A percentile compares a stretch with the other conserved stretches of the same genome.
These are phyloP conservation scores for Labrus mixtus DNA, from an alignment of 2,113 vertebrate genomes.

Conservation along the genomic window DNA sequence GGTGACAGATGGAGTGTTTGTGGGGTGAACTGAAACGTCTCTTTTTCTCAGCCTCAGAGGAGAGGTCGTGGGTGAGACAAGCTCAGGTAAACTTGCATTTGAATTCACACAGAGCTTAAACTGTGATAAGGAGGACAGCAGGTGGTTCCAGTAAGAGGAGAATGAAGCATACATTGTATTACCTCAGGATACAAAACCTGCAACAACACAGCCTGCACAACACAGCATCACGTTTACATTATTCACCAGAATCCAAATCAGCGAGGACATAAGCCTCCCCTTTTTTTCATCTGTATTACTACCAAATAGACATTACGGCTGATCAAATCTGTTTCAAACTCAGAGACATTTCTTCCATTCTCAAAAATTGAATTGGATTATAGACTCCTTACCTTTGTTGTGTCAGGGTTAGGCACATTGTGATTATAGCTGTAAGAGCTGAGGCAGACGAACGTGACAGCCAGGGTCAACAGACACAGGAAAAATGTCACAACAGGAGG, in stretches of 20 bases:
- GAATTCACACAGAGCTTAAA: constrained; percentile 74
- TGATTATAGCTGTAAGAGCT: constrained; percentile 75
- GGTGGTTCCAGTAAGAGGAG: constrained; percentile 78
- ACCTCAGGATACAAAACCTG: neutral
- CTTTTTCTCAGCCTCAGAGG: constrained; percentile 8
- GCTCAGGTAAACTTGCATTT: constrained; percentile 43
- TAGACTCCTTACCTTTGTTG: constrained; percentile 62
- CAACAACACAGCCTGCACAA: neutral
- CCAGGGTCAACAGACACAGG: constrained; percentile 77
- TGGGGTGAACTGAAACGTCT: constrained; percentile 36
- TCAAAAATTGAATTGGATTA: neutral
- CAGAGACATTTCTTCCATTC: neutral
- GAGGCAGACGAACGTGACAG: constrained; percentile 76
- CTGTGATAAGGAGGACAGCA: constrained; percentile 76
- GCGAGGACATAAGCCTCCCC: too few relatives aligned
- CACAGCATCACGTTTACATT: neutral
- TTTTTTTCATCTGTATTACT: too few relatives aligned
- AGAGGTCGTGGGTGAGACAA: constrained; percentile 27
- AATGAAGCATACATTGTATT: neutral
- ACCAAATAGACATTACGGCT: too few relatives aligned
- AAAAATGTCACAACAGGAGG: constrained; percentile 81
- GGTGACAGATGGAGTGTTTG: constrained; percentile 24
- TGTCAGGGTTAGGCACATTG: constrained; percentile 80
- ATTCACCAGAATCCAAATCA: neutral
- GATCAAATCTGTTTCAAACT: too few relatives aligned